A percentile compares a stretch with the other conserved stretches of the same genome.
Conservation (phyloP, 2,113 vertebrate species). For the Camelus bactrianus region DNA sequence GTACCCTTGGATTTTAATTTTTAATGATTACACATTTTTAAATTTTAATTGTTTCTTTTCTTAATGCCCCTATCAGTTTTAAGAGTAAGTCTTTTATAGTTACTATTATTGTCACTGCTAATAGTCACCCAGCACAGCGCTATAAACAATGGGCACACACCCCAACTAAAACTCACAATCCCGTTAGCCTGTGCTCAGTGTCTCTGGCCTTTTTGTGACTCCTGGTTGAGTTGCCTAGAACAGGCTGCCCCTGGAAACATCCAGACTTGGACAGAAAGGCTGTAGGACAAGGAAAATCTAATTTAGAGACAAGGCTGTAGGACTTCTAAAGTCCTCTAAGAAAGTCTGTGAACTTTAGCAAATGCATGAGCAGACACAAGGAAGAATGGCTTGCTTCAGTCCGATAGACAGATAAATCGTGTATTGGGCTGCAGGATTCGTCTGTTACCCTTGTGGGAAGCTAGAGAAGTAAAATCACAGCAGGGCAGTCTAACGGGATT, state of each 20-base stretch:
- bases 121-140: background rate
- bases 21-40: background rate
- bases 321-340: background rate
- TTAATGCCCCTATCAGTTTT: background rate
- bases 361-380: background rate
- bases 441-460: background rate
- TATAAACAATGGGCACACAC: background rate
- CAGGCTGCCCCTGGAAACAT: background rate
- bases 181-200: background rate
- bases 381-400: background rate
- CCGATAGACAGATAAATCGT: background rate
- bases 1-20: conserved; percentile 7
- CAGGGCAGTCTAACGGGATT: background rate
- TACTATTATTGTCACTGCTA: background rate
- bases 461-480: background rate
- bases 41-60: background rate
- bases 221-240: background rate
- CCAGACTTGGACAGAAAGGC: background rate
- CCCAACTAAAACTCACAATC: background rate
- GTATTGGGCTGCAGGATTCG: background rate
- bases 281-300: background rate
- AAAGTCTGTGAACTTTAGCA: conserved; percentile 37
- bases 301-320: conserved; percentile 5
- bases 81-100: background rate
- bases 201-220: background rate